A percentile compares a stretch with the other conserved stretches of the same genome.
These are phyloP conservation scores for Colostygia pectinataria DNA, from an alignment of 2,888 invertebrate species.

Conservation along the genomic window DNA sequence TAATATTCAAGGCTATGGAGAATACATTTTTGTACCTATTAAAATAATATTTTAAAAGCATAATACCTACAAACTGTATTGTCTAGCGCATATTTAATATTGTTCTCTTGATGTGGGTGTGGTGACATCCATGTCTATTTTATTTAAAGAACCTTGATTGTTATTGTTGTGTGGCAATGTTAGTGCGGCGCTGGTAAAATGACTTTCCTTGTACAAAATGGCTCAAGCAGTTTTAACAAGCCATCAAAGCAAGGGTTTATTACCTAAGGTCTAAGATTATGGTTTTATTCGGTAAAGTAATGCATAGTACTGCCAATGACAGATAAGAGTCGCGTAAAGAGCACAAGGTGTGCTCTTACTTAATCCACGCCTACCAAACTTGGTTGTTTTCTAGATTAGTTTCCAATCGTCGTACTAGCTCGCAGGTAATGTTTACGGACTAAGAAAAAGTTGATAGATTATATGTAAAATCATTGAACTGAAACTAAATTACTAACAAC, in stretches of 20 bases:
- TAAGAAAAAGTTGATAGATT: no score
- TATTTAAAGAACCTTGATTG: no score
- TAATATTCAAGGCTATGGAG: slow-evolving; percentile 6
- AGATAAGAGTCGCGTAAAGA: slow-evolving; percentile 73
- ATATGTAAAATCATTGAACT: no score
- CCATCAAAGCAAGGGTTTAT: slow-evolving; percentile 44
- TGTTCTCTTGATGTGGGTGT: neutral
- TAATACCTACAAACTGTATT: no score
- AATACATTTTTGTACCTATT: neutral
- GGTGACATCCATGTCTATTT: neutral
- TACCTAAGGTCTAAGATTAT: slow-evolving; percentile 57
- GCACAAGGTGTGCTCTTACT: slow-evolving; percentile 57
- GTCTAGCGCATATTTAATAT: neutral
- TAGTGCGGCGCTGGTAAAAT: no score
- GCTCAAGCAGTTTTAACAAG: slow-evolving; percentile 3
- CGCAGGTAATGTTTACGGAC: no score
- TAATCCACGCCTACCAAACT: slow-evolving; percentile 41
- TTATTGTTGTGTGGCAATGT: no score
- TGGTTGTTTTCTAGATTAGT: no score
- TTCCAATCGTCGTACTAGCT: no score
- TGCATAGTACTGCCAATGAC: slow-evolving; percentile 75
- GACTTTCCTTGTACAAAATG: slow-evolving; percentile 6
- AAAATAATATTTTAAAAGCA: neutral
- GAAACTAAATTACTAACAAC: no score
- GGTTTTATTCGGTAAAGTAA: slow-evolving; percentile 56